These are phyloP conservation scores for Thereva nobilitata DNA, from an alignment of 2,888 invertebrate species.

Conservation along the genomic window DNA sequence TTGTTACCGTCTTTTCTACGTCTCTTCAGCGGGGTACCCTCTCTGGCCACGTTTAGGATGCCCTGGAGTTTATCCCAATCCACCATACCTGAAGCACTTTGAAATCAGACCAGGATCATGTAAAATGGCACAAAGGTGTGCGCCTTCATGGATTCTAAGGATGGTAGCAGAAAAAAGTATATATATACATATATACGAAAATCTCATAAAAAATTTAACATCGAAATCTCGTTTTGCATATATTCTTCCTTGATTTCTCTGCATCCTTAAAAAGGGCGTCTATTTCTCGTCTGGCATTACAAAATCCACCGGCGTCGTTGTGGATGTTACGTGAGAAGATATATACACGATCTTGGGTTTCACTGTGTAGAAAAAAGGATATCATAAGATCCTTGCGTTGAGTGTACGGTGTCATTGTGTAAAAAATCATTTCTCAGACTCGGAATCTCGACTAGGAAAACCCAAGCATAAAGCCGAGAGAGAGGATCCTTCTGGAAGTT, in stretches of 20 bases:
- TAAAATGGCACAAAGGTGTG: slow-evolving; percentile 32
- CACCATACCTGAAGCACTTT: neutral
- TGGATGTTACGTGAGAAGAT: neutral
- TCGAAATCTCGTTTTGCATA: slow-evolving; percentile 42
- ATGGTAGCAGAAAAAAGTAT: slow-evolving; percentile 18
- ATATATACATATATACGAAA: neutral
- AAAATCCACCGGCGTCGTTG: neutral
- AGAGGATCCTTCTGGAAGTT: slow-evolving; percentile 32
- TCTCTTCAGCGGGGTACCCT: too few species aligned
- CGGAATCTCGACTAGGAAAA: slow-evolving; percentile 35
- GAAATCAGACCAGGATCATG: slow-evolving; percentile 34
- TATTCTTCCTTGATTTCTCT: slow-evolving; percentile 40
- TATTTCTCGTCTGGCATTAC: slow-evolving; percentile 7
- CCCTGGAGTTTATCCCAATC: neutral
- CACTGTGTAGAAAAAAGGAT: too few species aligned
- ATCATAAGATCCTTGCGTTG: neutral
- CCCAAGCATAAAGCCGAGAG: slow-evolving; percentile 35
- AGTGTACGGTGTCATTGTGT: slow-evolving; percentile 23
- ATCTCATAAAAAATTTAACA: slow-evolving; percentile 42
- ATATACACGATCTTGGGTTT: too few species aligned
- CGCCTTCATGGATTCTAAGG: slow-evolving; percentile 5
- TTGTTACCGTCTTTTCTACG: neutral
- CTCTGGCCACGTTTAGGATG: too few species aligned
- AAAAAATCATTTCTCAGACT: slow-evolving; percentile 26
- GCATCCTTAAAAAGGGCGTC: slow-evolving; percentile 18